Percentiles rank a stretch among this genome's conserved stretches.
Evolutionary conservation across 2,113 vertebrate species (phyloP).

Genomic region (Lanius ludovicianus): DNA sequence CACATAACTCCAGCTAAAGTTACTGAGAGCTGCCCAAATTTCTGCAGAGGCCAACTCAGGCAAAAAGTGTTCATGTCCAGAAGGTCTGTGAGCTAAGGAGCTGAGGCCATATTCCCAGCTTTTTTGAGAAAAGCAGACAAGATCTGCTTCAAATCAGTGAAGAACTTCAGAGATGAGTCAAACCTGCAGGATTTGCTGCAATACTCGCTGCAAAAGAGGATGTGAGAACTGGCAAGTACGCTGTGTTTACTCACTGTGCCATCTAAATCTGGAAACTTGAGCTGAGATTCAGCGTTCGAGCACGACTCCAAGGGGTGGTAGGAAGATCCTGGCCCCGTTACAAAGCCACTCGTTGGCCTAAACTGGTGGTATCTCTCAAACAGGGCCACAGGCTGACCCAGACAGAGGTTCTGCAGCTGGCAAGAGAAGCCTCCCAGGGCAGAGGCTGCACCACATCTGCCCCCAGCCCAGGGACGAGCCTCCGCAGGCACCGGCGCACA

Average conservation of each 20-base stretch:
- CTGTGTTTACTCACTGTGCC: constrained; percentile 43
- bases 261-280: constrained; percentile 46
- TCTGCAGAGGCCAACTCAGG: neutral
- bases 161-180: constrained; percentile 51
- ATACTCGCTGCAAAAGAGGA: constrained; percentile 63
- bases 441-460: neutral
- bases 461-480: neutral
- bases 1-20: neutral
- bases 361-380: neutral
- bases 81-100: neutral
- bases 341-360: constrained; percentile 6
- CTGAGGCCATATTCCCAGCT: neutral
- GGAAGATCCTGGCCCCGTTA: constrained; percentile 19
- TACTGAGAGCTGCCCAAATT: neutral
- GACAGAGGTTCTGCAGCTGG: neutral
- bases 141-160: constrained; percentile 1
- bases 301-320: constrained; percentile 34
- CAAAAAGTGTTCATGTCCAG: rapidly evolving
- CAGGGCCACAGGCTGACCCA: neutral
- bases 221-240: constrained; percentile 61
- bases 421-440: neutral
- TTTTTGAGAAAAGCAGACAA: neutral
- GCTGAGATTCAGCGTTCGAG: constrained; percentile 20
- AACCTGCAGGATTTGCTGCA: constrained; percentile 63
- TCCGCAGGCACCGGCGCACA: neutral